Evolutionary conservation across 1,140 invertebrate genomes (phyloP), one percentile per base, ranked within the genome.

Genomic region (Semibalanus balanoides): DNA sequence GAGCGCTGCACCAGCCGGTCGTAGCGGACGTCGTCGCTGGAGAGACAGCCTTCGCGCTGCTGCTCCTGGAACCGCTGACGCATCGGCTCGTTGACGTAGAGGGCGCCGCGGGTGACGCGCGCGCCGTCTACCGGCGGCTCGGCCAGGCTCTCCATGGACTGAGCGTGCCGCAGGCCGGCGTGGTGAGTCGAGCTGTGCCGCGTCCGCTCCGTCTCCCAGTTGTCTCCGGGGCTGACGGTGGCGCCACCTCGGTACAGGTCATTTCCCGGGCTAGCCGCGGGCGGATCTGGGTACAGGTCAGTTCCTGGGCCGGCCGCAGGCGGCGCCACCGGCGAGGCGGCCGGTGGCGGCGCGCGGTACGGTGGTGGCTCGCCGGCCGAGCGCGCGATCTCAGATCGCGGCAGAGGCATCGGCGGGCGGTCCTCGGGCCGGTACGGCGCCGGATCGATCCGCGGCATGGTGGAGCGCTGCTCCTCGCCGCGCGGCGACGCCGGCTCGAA

Each of bases 141-240:
- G 69, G 80, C 80, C 25, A 81, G 77, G 40, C 78, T 79, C 77
- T 81, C 80, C 30, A 81, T 71, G 11, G 80, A 81, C 73, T 91
- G 87, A 0, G 92, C 91, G 82, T 93, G 92, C 74, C 92, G 85
- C 78, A 93, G 87, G 78, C 91, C 92, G 0, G 91, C 91, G 77
- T 64, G 51, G 51, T 25, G 51, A 7, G 51, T 1, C 22, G 51
- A 64, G 14, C 22, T 25, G 51, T 25, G 51, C 51, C 51, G 51
- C 11, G 11, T 14, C 51, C 51, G 51, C 51, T 64, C 51, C 11
- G 14, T 90, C 87, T 51, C 91, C 86, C 28, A 93, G 84, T 80
- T 89, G 91, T 81, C 93, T 91, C 75, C 90, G 85, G 92, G 92
- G 93, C 0, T 93, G 84, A 11, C 87, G 83, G 82, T 94, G 91